Evolutionary conservation across 37 sponge, comb jelly and placozoan genomes (phyloP).

Genomic region (Mnemiopsis leidyi): DNA sequence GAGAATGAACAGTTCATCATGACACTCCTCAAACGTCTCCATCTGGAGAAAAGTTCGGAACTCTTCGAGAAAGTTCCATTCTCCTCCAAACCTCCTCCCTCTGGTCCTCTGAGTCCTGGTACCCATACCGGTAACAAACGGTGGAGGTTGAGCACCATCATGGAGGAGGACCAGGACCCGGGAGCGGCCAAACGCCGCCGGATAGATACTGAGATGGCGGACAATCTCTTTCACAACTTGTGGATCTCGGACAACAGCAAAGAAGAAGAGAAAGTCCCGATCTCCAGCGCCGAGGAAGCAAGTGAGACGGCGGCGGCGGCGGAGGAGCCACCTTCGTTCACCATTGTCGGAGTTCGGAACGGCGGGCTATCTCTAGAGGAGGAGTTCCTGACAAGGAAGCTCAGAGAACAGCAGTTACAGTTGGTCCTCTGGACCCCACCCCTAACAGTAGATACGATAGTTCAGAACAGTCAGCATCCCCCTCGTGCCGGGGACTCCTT

Average conservation of each 20-base stretch:
- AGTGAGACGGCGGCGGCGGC: neutral
- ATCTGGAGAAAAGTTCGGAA: conserved; percentile 31
- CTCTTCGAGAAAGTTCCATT: conserved; percentile 10
- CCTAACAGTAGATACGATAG: neutral
- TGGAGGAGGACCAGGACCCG: neutral
- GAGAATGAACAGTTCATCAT: neutral
- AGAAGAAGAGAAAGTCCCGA: neutral
- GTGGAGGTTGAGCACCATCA: conserved; percentile 1
- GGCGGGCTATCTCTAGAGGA: neutral
- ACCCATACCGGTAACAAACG: neutral
- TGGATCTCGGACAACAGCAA: conserved; percentile 25
- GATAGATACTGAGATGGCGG: conserved; percentile 52
- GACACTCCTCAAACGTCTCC: conserved; percentile 30
- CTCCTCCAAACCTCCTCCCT: neutral
- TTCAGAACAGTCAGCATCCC: neutral
- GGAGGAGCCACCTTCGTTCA: neutral
- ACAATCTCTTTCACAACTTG: neutral
- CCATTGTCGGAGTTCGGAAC: neutral
- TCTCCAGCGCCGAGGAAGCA: neutral
- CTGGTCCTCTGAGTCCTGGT: neutral
- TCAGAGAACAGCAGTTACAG: neutral
- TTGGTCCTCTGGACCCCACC: conserved; percentile 35
- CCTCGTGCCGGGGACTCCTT: neutral
- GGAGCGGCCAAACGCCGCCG: conserved; percentile 14
- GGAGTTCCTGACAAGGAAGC: neutral